Conservation (phyloP, 2,797 vertebrate genomes). For the Leucoraja ocellata region DNA sequence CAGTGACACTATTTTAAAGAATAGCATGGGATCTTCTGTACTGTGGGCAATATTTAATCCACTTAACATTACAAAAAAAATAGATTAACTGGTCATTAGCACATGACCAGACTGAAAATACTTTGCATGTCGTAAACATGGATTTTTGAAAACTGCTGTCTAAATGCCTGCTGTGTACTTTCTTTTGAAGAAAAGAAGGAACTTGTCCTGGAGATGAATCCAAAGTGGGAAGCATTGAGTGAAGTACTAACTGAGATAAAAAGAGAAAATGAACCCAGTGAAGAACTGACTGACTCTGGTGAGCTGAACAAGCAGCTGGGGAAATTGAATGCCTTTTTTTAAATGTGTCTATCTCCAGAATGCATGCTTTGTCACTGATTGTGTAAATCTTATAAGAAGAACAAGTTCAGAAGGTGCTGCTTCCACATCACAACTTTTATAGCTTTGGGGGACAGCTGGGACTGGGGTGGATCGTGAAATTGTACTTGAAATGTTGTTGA, state of each 20-base stretch:
- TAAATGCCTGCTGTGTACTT: neutral
- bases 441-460: neutral
- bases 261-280: constrained; percentile 74
- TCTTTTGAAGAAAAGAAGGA: constrained; percentile 69
- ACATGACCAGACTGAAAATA: no score
- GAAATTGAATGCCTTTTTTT: neutral
- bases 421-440: neutral
- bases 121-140: no score
- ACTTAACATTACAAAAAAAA: no score
- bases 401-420: neutral
- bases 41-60: no score
- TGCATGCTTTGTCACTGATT: neutral
- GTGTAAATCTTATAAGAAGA: neutral
- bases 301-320: constrained; percentile 41
- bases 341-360: neutral
- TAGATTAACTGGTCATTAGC: no score
- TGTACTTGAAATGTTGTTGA: neutral
- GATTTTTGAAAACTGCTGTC: no score
- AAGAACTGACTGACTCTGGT: constrained; percentile 71
- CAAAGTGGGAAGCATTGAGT: constrained; percentile 87
- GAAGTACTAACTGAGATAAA: constrained; percentile 90
- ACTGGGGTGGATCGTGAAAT: neutral
- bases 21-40: no score
- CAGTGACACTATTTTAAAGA: no score
- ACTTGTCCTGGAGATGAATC: constrained; percentile 82